Base-by-base conservation (phyloP, 1,140 invertebrate species). In the Trachelipus rathkii region DNA sequence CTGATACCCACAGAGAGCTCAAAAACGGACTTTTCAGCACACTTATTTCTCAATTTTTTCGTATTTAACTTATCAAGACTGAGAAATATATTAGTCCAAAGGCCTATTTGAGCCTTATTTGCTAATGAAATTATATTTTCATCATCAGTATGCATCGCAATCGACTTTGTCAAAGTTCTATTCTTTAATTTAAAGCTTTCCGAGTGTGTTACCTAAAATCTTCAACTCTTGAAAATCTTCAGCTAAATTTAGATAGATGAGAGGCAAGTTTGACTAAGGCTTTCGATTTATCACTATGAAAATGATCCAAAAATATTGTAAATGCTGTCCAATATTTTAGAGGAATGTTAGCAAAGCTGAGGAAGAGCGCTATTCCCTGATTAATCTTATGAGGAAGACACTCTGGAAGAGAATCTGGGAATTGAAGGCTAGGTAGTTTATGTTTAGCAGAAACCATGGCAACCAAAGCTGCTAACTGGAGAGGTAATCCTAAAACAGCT, bases 1-100 rank as follows among this genome's bases (percentile, higher is more conserved):
- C 60, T 76, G 10, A 77, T 19, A 44, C 75, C 73, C 15, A 71
- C 11, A 71, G 79, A 80, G 11, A 80, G 66, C 53, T 77, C 79
- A 15, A 76, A 60, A 23, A 80, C 44, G 11, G 77, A 60, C 8
- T 33, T 33, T 33, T 33, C 33, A 33, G 6, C 33, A 33, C 2
- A 33, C 6, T 33, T 33, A 33, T 33, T 33, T 33, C 33, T 33
- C 33, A 33, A 33, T 33, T 33, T 33, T 33, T 33, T 33, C 2
- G 33, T 33, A 3, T 33, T 33, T 33, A 33, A 33, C 33, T 33
- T 33, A 33, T 33, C 33, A 33, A 33, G 33, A 33, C 33, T 33
- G 33, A 33, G 33, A 33, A 33, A 33, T 33, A 33, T 19, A 1
- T 60, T 60, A 13, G 19, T 8, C 50, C 50, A 60, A 13, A 60